A percentile compares a stretch with the other conserved stretches of the same genome.
These are phyloP conservation scores for Rhopalosiphum padi DNA, from an alignment of 1,140 invertebrate species.

Conservation along the genomic window DNA sequence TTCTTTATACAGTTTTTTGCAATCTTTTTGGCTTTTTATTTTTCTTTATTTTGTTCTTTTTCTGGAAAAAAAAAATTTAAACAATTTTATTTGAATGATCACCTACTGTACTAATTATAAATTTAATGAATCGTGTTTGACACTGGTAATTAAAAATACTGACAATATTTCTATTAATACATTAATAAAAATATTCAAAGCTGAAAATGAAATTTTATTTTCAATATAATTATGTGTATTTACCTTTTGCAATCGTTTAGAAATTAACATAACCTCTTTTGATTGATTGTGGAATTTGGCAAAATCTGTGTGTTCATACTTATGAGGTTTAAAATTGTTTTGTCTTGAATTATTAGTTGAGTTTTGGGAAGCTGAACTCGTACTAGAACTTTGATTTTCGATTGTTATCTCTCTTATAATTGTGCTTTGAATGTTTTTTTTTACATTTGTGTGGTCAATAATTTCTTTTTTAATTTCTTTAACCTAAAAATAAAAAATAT, in stretches of 20 bases:
- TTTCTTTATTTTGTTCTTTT: slow-evolving; percentile 28
- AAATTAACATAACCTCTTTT: slow-evolving; percentile 37
- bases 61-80: slow-evolving; percentile 19
- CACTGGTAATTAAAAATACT: background rate
- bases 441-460: background rate
- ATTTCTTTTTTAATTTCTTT: background rate
- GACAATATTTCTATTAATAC: background rate
- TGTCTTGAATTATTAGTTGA: background rate
- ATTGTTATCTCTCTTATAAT: background rate
- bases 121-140: no score
- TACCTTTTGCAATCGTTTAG: slow-evolving; percentile 41
- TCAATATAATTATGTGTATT: background rate
- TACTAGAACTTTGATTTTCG: background rate
- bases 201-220: no score
- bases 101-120: no score
- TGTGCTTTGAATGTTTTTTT: background rate
- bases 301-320: slow-evolving; percentile 29
- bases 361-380: background rate
- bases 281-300: slow-evolving; percentile 42
- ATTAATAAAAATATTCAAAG: no score
- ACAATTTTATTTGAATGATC: background rate
- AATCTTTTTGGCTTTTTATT: slow-evolving; percentile 43
- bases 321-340: slow-evolving; percentile 19
- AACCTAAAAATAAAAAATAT: slow-evolving; percentile 5
- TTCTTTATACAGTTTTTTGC: slow-evolving; percentile 40